A percentile compares a stretch with the other conserved stretches of the same genome.
Conservation (phyloP, 2,797 vertebrate genomes). For the Acanthurus tractus region DNA sequence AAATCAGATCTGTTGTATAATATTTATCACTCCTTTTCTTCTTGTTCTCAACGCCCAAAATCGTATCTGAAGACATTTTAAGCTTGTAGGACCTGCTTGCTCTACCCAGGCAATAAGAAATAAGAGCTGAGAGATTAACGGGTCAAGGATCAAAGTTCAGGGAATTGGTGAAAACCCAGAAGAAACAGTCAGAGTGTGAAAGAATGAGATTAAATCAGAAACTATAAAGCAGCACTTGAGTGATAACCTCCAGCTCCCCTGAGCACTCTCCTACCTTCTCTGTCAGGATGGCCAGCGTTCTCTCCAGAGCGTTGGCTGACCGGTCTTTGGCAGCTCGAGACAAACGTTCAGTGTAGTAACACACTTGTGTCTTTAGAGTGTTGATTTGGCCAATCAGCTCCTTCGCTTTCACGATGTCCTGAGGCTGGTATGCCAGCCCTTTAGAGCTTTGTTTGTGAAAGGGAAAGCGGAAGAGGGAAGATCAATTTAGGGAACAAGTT, state of each 20-base stretch:
- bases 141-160: accelerated
- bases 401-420: slow-evolving; percentile 94
- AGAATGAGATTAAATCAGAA: background rate
- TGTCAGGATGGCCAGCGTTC: slow-evolving; percentile 94
- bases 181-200: background rate
- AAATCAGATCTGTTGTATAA: too few species aligned
- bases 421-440: slow-evolving; percentile 92
- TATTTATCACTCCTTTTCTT: too few species aligned
- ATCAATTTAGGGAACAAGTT: background rate
- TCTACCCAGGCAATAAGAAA: background rate
- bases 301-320: slow-evolving; percentile 94
- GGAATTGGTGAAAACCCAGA: background rate
- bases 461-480: background rate
- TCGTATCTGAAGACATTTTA: background rate
- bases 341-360: slow-evolving; percentile 96
- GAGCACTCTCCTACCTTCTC: slow-evolving; percentile 89
- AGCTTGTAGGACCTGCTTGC: background rate
- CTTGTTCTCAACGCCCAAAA: too few species aligned
- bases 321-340: slow-evolving; percentile 96
- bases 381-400: slow-evolving; percentile 98
- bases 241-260: background rate
- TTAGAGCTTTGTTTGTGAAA: slow-evolving; percentile 80
- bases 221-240: background rate
- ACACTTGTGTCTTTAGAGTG: slow-evolving; percentile 98
- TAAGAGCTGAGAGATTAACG: background rate